Percentiles rank a stretch among this genome's conserved stretches.
These are phyloP conservation scores for Psilopsiagon aurifrons DNA, from an alignment of 2,113 vertebrate species.

Conservation along the genomic window DNA sequence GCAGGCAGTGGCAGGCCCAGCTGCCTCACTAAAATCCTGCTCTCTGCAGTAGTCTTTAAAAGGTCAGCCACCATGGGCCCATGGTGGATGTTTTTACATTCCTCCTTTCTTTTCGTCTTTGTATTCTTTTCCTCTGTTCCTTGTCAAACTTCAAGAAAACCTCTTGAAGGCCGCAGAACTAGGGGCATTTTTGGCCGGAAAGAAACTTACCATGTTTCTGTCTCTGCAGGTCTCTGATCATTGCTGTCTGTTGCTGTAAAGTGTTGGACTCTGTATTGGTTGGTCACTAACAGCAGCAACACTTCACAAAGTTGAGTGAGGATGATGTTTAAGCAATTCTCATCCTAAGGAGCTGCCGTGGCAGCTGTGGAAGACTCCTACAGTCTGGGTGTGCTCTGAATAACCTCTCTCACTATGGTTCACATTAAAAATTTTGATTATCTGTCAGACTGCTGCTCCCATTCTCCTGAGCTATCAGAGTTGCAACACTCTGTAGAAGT, in stretches of 20 bases:
- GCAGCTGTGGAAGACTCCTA: conserved; percentile 45
- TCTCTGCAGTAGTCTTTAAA: not conserved
- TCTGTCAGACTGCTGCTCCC: conserved; percentile 64
- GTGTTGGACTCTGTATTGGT: not conserved
- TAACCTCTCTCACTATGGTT: conserved; percentile 63
- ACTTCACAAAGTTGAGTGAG: conserved; percentile 48
- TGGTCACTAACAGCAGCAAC: conserved; percentile 34
- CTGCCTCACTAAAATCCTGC: not conserved
- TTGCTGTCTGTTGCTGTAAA: not conserved
- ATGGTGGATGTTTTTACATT: not conserved
- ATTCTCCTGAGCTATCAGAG: conserved; percentile 59
- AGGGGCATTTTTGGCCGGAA: not conserved
- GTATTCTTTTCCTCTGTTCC: not conserved
- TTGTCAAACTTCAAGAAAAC: not conserved
- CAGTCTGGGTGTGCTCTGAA: conserved; percentile 43
- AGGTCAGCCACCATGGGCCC: not conserved
- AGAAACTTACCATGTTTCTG: not conserved
- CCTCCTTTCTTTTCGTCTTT: not conserved
- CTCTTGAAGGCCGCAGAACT: not conserved
- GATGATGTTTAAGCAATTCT: conserved; percentile 61
- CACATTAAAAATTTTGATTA: conserved; percentile 69
- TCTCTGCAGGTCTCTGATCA: not conserved
- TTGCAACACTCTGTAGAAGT: conserved; percentile 64
- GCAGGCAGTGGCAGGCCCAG: not conserved
- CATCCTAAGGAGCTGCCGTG: conserved; percentile 28